Base-by-base conservation (phyloP, 2,888 invertebrate genomes). In the Epirrhoe alternata region DNA sequence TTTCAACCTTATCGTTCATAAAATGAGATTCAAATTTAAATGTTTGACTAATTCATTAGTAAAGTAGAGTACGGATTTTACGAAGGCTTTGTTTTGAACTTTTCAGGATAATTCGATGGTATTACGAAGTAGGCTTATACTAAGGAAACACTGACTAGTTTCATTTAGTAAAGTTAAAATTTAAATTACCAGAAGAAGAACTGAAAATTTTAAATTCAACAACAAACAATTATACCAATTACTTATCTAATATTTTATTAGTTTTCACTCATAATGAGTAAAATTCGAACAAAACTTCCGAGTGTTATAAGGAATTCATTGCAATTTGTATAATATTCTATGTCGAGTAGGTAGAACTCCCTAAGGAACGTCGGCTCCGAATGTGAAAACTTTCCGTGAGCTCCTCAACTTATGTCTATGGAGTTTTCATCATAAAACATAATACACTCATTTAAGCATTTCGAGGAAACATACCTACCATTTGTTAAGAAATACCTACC, bases 221-320 rank as follows among this genome's bases (percentile, higher is more conserved):
- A 24, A 24, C 24, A 24, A n/a, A 24, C 24, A n/a, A n/a, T n/a
- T n/a, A n/a, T n/a, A n/a, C n/a, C n/a, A 38, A 38, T 1, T 2
- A 38, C 10, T 10, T 1, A 10, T 38, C 7, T 10, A 7, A 10
- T 10, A 10, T 38, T 38, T 4, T 42, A 12, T 12, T 51, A 55
- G 33, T 30, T 45, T 60, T 56, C 10, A 38, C 42, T 58, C 61
- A 57, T 35, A 33, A 45, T 63, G 24, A 54, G 57, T 45, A 10
- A 64, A 66, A 64, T 73, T 68, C 77, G 76, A 81, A 82, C 78
- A 81, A 79, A 79, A 78, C 24, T 81, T 77, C 77, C 77, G 70
- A 75, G 77, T 78, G 78, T 75, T 81, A 84, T 86, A 78, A 76
- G 73, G 77, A 84, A 87, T 86, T 85, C 85, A 85, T 86, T 78